Evolutionary conservation across 2,113 vertebrate species (phyloP).

Genomic region (Hypomesus transpacificus): DNA sequence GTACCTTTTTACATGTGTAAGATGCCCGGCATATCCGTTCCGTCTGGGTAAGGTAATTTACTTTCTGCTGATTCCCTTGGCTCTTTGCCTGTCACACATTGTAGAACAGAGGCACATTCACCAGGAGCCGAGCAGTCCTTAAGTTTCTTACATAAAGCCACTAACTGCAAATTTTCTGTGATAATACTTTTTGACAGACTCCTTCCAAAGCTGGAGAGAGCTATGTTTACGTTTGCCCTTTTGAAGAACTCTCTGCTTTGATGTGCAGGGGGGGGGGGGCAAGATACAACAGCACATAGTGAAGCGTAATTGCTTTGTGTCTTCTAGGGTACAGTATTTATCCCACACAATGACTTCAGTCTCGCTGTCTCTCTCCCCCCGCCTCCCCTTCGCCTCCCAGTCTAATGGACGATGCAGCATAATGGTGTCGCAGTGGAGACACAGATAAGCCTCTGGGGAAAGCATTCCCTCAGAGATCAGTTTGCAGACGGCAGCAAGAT

Average conservation of each 20-base stretch:
- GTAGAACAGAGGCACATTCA: constrained; percentile 24
- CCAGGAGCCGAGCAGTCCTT: constrained; percentile 22
- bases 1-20: neutral
- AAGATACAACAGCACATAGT: neutral
- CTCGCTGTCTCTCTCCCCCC: neutral
- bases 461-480: neutral
- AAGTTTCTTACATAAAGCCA: constrained; percentile 37
- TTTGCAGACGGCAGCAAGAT: neutral
- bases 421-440: neutral
- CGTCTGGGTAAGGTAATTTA: neutral
- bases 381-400: neutral
- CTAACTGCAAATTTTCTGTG: constrained; percentile 46
- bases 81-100: neutral
- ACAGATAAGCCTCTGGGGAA: neutral
- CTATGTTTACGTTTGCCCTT: constrained; percentile 1
- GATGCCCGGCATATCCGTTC: neutral
- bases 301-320: constrained; percentile 3
- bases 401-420: constrained; percentile 1
- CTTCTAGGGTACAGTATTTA: constrained; percentile 8
- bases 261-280: neutral
- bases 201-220: neutral
- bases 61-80: neutral
- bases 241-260: constrained; percentile 3
- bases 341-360: constrained; percentile 6
- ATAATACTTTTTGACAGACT: constrained; percentile 30